Conservation (phyloP, 2,797 vertebrate species). For the Sebastes matsubarae region DNA sequence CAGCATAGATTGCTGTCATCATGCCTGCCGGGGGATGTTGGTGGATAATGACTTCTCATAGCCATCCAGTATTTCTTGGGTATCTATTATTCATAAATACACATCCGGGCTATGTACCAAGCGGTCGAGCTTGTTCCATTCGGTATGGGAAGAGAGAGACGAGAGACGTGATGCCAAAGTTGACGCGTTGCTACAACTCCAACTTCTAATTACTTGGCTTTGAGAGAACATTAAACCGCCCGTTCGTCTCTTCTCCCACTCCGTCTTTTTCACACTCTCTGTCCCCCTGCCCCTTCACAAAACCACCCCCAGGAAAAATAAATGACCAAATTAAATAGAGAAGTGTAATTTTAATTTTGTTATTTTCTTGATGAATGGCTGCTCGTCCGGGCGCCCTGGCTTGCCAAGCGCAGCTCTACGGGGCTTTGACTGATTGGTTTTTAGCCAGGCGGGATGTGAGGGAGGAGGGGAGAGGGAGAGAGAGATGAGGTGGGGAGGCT, state of each 20-base stretch:
- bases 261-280: slow-evolving; percentile 19
- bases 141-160: slow-evolving; percentile 1
- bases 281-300: slow-evolving; percentile 38
- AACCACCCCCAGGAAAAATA: slow-evolving; percentile 73
- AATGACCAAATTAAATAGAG: slow-evolving; percentile 84
- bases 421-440: slow-evolving; percentile 83
- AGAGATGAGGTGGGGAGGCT: slow-evolving; percentile 55
- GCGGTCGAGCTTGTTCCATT: slow-evolving; percentile 63
- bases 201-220: slow-evolving; percentile 77
- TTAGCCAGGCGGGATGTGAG: slow-evolving; percentile 69
- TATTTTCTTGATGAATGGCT: slow-evolving; percentile 84
- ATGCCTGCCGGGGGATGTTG: slow-evolving; percentile 68
- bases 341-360: slow-evolving; percentile 86
- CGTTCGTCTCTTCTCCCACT: slow-evolving; percentile 19
- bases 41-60: slow-evolving; percentile 78
- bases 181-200: slow-evolving; percentile 48
- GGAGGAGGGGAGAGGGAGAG: slow-evolving; percentile 25
- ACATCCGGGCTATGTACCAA: slow-evolving; percentile 64
- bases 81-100: slow-evolving; percentile 81
- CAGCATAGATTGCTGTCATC: slow-evolving; percentile 68
- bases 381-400: slow-evolving; percentile 64
- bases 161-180: slow-evolving; percentile 48
- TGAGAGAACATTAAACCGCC: slow-evolving; percentile 52
- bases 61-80: slow-evolving; percentile 72
- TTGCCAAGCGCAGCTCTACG: slow-evolving; percentile 75